These are phyloP conservation scores for Argopecten irradians DNA, from an alignment of 1,140 invertebrate genomes.

Conservation along the genomic window DNA sequence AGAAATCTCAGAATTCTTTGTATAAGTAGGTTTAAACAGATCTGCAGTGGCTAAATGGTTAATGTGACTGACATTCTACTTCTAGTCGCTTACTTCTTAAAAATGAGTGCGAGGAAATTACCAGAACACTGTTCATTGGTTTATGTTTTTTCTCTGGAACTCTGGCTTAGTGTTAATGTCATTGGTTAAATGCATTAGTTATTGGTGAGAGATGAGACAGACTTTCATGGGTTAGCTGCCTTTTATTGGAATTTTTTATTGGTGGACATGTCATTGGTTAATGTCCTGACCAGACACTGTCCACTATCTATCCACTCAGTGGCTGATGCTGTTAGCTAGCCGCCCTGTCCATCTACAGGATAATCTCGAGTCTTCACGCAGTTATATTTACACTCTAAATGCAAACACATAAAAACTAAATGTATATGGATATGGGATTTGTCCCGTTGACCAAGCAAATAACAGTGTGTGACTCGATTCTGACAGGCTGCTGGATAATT, in stretches of 20 bases:
- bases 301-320: slow-evolving; percentile 1
- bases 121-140: too few relatives aligned
- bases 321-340: not conserved
- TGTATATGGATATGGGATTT: slow-evolving; percentile 11
- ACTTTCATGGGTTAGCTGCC: not conserved
- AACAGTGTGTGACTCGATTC: not conserved
- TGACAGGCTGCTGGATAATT: not conserved
- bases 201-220: not conserved
- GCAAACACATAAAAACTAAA: slow-evolving; percentile 22
- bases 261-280: not conserved
- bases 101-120: too few relatives aligned
- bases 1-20: too few relatives aligned
- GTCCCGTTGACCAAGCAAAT: slow-evolving; percentile 6
- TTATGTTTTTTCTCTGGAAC: too few relatives aligned
- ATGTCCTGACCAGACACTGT: not conserved
- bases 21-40: too few relatives aligned
- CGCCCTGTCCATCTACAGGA: not conserved
- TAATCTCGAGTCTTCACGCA: not conserved
- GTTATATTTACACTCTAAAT: not conserved
- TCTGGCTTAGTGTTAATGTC: too few relatives aligned
- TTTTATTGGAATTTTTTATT: not conserved
- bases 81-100: too few relatives aligned
- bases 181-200: too few relatives aligned
- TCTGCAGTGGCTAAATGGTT: too few relatives aligned
- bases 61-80: too few relatives aligned